Evolutionary conservation across 2,113 vertebrate genomes (phyloP), one percentile per base, ranked within the genome.

Genomic region (Gobiocypris rarus): DNA sequence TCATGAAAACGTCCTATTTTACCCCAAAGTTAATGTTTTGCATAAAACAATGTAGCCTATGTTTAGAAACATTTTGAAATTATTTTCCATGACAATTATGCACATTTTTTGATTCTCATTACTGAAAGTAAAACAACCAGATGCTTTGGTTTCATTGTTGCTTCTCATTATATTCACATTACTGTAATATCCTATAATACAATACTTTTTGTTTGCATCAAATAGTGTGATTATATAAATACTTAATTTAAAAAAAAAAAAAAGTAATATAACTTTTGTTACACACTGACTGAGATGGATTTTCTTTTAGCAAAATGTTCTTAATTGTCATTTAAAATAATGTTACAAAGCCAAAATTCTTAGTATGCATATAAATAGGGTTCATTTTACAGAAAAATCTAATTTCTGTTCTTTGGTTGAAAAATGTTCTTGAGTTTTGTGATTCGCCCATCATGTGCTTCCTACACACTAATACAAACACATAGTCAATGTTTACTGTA

Each of bases 401-500:
- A 19, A 52, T 52, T 48, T 31, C 1, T 45, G 41, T 19, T 28
- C 67, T 67, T 80, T 28, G 3, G 24, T 15, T 22, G 41, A 67
- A 65, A 80, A 50, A 48, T 48, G n/a, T 61, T 50, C 43, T 26
- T 26, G 70, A 74, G 14, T 15, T 52, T 4, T 69, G 19, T 28
- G 56, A 34, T 31, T 19, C 4, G 26, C 6, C 15, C 41, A 11
- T 65, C 43, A 63, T 80, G 17, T 65, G 61, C 43, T 65, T 80
- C 73, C 73, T 52, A 28, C 45, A 75, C 48, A 26, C 45, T 19
- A 52, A 26, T 26, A 52, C 45, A 75, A 28, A 74, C 70, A n/a
- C 69, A 8, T 24, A 73, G 69, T 73, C 41, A 7, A 48, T 13
- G 69, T 73, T 78, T 78, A 78, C 75, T 61, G 14, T 43, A 78